A percentile compares a stretch with the other conserved stretches of the same genome.
These are phyloP conservation scores for Meda fulgida DNA, from an alignment of 2,797 vertebrate genomes.

Conservation along the genomic window DNA sequence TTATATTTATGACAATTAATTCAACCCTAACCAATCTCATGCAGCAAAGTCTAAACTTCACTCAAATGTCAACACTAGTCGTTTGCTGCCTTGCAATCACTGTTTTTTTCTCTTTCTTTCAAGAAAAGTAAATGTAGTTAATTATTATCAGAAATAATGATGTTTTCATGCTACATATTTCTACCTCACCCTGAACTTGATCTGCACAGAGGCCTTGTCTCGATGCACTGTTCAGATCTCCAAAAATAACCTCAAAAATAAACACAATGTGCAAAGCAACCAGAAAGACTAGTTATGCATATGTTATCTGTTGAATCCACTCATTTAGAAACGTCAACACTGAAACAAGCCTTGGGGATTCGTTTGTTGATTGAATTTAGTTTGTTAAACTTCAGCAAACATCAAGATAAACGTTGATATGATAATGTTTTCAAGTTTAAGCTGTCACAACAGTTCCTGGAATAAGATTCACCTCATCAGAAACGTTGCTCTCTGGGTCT, in stretches of 20 bases:
- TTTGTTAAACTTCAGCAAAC: neutral
- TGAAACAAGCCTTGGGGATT: neutral
- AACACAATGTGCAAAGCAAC: conserved; percentile 44
- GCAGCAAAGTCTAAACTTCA: neutral
- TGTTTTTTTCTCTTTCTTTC: neutral
- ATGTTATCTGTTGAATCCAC: neutral
- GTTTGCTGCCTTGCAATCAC: neutral
- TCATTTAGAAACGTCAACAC: neutral
- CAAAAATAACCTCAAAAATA: conserved; percentile 51
- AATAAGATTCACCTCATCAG: neutral
- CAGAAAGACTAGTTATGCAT: conserved; percentile 29
- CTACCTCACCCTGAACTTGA: conserved; percentile 29
- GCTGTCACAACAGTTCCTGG: conserved; percentile 9
- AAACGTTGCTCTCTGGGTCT: conserved; percentile 40
- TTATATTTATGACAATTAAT: neutral
- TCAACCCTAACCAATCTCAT: neutral
- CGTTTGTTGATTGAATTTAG: conserved; percentile 4
- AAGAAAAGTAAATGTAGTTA: neutral
- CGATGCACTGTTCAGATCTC: conserved; percentile 23
- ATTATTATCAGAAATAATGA: conserved; percentile 23
- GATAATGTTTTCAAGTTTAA: neutral
- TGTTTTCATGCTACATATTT: neutral
- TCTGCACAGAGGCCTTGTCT: conserved; percentile 16
- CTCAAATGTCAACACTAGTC: neutral
- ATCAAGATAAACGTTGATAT: neutral